Evolutionary conservation across 1,140 invertebrate genomes (phyloP).

Genomic region (Megalonaias nervosa): DNA sequence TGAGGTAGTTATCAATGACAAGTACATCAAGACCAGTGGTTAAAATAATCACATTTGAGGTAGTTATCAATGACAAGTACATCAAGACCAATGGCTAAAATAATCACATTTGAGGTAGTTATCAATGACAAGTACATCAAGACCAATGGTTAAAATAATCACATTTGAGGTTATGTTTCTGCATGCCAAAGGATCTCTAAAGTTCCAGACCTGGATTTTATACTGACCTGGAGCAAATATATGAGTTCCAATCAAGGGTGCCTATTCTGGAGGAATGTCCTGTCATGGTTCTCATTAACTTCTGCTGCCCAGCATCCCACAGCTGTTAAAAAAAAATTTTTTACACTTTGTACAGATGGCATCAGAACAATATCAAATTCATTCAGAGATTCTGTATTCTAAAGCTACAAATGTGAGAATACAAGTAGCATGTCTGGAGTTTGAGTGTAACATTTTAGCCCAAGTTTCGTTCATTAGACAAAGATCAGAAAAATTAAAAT

Average conservation of each 20-base stretch:
- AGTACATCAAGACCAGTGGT: no score
- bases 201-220: neutral
- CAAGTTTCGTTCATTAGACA: no score
- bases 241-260: slow-evolving; percentile 90
- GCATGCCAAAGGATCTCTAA: neutral
- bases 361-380: no score
- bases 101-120: neutral
- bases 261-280: slow-evolving; percentile 86
- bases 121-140: neutral
- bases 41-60: no score
- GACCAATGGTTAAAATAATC: neutral
- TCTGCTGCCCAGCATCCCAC: slow-evolving; percentile 74
- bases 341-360: no score
- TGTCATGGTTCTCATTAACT: slow-evolving; percentile 73
- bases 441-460: no score
- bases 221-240: slow-evolving; percentile 78
- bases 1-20: no score
- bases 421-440: no score
- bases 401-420: no score
- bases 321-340: slow-evolving; percentile 60
- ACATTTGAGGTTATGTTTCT: neutral
- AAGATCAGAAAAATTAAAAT: no score
- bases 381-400: no score
- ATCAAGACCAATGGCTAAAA: neutral
- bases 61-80: neutral